These are phyloP conservation scores for Sparus aurata DNA, from an alignment of 2,797 vertebrate genomes.

Conservation along the genomic window DNA sequence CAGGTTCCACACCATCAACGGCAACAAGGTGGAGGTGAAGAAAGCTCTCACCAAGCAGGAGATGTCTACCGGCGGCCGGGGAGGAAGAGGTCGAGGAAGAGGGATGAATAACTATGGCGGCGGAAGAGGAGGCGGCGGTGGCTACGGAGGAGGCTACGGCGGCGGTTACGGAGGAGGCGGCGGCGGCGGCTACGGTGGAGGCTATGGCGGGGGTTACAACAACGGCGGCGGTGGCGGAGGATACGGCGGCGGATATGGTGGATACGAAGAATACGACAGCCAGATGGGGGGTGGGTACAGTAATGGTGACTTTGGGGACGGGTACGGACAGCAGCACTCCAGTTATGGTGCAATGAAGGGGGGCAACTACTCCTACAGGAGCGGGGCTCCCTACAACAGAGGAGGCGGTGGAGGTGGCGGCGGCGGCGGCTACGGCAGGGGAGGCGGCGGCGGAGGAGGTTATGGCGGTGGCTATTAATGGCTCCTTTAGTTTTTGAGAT, in stretches of 20 bases:
- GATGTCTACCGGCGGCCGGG: conserved; percentile 84
- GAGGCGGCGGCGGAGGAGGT: conserved; percentile 56
- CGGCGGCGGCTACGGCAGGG: conserved; percentile 71
- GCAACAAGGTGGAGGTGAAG: conserved; percentile 97
- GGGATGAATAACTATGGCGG: conserved; percentile 89
- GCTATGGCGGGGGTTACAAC: conserved; percentile 77
- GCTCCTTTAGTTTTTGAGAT: conserved; percentile 45
- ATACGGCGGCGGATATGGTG: conserved; percentile 87
- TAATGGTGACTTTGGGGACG: conserved; percentile 92
- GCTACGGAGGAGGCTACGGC: conserved; percentile 83
- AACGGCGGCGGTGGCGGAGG: conserved; percentile 84
- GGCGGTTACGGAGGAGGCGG: conserved; percentile 85
- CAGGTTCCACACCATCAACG: conserved; percentile 95
- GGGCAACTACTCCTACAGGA: conserved; percentile 80
- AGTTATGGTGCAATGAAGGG: conserved; percentile 92
- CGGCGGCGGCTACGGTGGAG: conserved; percentile 41
- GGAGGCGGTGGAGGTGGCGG: conserved; percentile 80
- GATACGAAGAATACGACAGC: conserved; percentile 87
- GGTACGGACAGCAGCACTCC: conserved; percentile 93
- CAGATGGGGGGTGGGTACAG: conserved; percentile 89
- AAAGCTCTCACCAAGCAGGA: conserved; percentile 97
- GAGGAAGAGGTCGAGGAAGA: conserved; percentile 84
- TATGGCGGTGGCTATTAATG: conserved; percentile 69
- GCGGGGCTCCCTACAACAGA: conserved; percentile 79
- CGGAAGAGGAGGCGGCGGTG: conserved; percentile 84